Evolutionary conservation across 2,797 vertebrate genomes (phyloP).

Genomic region (Cossypha polioptera): DNA sequence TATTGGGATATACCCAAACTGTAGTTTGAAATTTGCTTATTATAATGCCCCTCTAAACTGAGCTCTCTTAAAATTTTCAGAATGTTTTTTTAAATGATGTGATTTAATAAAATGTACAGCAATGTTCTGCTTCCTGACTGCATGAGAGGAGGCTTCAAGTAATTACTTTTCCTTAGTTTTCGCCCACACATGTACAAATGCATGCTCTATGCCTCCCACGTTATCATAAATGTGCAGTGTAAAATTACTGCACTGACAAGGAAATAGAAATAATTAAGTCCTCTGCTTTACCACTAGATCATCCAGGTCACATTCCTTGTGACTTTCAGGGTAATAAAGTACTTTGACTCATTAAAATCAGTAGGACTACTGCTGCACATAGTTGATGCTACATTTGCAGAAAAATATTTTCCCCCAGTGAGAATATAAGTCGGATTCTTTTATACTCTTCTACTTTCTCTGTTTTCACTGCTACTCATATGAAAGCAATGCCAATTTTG

Average conservation of each 20-base stretch:
- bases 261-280: conserved; percentile 32
- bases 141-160: not conserved
- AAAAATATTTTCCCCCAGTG: not conserved
- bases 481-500: not conserved
- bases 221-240: not conserved
- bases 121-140: not conserved
- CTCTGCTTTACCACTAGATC: not conserved
- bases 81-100: not conserved
- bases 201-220: not conserved
- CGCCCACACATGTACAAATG: conserved; percentile 13
- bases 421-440: not conserved
- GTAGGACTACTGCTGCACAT: not conserved
- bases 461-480: not conserved
- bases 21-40: not conserved
- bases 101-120: not conserved
- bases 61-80: not conserved
- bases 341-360: conserved; percentile 1
- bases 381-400: not conserved
- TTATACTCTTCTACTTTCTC: not conserved
- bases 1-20: not conserved
- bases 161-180: not conserved
- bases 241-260: conserved; percentile 16
- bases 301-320: not conserved
- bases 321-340: not conserved
- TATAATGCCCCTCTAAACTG: not conserved